Evolutionary conservation across 2,113 vertebrate genomes (phyloP).

Genomic region (Vimba vimba): DNA sequence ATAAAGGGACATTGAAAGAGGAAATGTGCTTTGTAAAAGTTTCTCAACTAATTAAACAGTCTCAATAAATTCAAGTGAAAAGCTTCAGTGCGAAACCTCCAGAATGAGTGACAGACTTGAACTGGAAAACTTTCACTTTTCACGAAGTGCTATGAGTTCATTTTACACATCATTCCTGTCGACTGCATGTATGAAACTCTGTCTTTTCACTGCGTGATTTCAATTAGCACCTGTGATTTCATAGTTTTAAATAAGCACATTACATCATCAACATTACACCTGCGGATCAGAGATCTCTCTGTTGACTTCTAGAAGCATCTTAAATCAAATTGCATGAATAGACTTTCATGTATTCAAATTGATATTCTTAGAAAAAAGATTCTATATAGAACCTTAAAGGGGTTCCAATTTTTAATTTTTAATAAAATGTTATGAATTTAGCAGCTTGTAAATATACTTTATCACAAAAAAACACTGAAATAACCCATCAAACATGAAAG

Average conservation of each 20-base stretch:
- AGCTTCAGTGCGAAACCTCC: not conserved
- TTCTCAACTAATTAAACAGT: constrained; percentile 58
- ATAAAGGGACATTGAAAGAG: constrained; percentile 47
- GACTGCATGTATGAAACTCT: not conserved
- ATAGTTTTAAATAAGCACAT: constrained; percentile 38
- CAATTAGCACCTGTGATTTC: constrained; percentile 55
- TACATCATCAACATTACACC: not conserved
- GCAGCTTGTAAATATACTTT: no score
- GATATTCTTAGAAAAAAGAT: no score
- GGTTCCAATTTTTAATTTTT: no score
- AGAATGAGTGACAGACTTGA: not conserved
- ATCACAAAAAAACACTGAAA: no score
- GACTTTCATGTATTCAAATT: no score
- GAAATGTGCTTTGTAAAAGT: constrained; percentile 49
- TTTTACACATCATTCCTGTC: not conserved
- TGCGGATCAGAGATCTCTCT: not conserved
- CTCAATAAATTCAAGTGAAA: constrained; percentile 27
- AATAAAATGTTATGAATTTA: no score
- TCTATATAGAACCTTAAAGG: no score
- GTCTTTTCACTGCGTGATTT: constrained; percentile 1
- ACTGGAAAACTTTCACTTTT: not conserved
- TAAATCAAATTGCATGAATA: not conserved
- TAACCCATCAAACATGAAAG: no score
- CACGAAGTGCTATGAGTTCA: not conserved
- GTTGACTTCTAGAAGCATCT: not conserved